A percentile compares a stretch with the other conserved stretches of the same genome.
These are phyloP conservation scores for Iselma pallidipennis DNA, from an alignment of 2,888 invertebrate genomes.

Conservation along the genomic window DNA sequence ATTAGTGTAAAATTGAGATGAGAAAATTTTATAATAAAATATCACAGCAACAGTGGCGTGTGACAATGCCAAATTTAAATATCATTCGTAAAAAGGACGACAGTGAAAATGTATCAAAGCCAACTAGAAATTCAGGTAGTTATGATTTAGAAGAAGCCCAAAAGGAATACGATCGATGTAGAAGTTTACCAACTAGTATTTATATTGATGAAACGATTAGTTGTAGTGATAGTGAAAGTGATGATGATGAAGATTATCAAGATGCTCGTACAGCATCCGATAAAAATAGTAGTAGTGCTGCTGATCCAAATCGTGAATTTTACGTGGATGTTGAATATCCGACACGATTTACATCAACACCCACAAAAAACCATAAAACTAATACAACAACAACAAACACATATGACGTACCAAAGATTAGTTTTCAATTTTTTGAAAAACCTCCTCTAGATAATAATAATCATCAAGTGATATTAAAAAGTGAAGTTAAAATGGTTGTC, in stretches of 20 bases:
- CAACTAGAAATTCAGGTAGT: conserved; percentile 42
- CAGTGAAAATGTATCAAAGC: conserved; percentile 30
- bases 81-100: conserved; percentile 35
- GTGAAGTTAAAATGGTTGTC: conserved; percentile 45
- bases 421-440: conserved; percentile 53
- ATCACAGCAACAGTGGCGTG: conserved; percentile 53
- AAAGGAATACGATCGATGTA: conserved; percentile 41
- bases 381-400: conserved; percentile 36
- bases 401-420: conserved; percentile 54
- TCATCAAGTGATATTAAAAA: conserved; percentile 28
- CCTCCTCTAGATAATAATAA: conserved; percentile 9
- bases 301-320: conserved; percentile 28
- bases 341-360: conserved; percentile 33
- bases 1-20: conserved; percentile 39
- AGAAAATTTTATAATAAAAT: conserved; percentile 54
- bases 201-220: conserved; percentile 34
- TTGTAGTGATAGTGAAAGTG: conserved; percentile 37
- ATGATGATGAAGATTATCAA: conserved; percentile 39
- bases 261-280: conserved; percentile 34
- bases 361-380: conserved; percentile 21
- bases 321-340: conserved; percentile 35
- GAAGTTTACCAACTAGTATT: conserved; percentile 41
- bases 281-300: conserved; percentile 29
- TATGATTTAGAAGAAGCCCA: conserved; percentile 53
- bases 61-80: conserved; percentile 51